Evolutionary conservation across 2,113 vertebrate species (phyloP).

Genomic region (Mormyrus iriodes): DNA sequence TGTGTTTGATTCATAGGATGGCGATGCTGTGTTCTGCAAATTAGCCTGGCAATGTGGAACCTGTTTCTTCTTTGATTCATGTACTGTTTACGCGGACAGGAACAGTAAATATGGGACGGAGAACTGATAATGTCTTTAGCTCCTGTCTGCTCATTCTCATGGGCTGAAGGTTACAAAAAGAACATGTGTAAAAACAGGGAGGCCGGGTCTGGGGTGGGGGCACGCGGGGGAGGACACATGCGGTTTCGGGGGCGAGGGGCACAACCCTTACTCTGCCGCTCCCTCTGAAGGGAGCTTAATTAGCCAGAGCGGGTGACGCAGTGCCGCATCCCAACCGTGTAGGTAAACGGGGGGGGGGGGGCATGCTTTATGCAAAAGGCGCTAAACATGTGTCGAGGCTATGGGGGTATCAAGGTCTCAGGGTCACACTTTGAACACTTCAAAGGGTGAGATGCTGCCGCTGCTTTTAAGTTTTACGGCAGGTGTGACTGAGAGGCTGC

Average conservation of each 20-base stretch:
- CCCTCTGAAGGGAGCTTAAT: slow-evolving; percentile 42
- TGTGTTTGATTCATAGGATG: not conserved
- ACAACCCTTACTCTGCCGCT: slow-evolving; percentile 39
- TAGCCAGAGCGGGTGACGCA: slow-evolving; percentile 44
- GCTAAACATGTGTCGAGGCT: slow-evolving; percentile 74
- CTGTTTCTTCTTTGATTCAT: not conserved
- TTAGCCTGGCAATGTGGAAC: not conserved
- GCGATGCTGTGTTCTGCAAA: not conserved
- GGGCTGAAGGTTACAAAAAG: slow-evolving; percentile 25
- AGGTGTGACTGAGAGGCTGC: slow-evolving; percentile 86
- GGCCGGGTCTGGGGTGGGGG: not conserved
- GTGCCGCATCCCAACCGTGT: slow-evolving; percentile 60
- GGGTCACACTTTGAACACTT: slow-evolving; percentile 86
- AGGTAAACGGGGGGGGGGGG: slow-evolving; percentile 64
- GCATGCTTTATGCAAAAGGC: slow-evolving; percentile 69
- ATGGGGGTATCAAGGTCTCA: slow-evolving; percentile 82
- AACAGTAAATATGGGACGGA: not conserved
- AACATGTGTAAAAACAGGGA: slow-evolving; percentile 32
- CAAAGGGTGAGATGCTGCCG: slow-evolving; percentile 77
- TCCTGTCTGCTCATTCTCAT: not conserved
- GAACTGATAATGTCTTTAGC: not conserved
- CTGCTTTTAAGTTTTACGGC: slow-evolving; percentile 92
- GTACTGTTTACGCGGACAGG: too few species aligned
- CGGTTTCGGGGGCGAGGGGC: slow-evolving; percentile 35
- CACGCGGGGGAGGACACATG: slow-evolving; percentile 54